These are phyloP conservation scores for Nothura maculosa DNA, from an alignment of 2,797 vertebrate species.

Conservation along the genomic window DNA sequence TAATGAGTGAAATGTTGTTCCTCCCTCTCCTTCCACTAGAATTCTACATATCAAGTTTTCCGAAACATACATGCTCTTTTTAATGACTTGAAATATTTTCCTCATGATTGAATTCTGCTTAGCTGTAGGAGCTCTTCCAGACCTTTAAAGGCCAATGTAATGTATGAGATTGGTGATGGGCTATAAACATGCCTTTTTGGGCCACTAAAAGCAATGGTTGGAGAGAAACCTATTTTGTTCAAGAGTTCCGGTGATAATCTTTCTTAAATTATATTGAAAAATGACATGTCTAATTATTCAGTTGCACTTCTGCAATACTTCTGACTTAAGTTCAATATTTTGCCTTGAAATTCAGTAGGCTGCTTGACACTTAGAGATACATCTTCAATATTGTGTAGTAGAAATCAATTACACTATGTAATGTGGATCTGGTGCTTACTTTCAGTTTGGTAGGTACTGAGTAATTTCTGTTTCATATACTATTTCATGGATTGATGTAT, in stretches of 20 bases:
- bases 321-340: not conserved
- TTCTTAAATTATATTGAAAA: not conserved
- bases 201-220: not conserved
- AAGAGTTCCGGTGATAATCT: not conserved
- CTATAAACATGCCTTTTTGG: conserved; percentile 6
- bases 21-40: not conserved
- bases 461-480: not conserved
- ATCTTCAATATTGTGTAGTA: not conserved
- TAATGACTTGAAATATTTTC: conserved; percentile 67
- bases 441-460: not conserved
- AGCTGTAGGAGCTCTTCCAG: not conserved
- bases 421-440: not conserved
- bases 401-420: not conserved
- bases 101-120: conserved; percentile 57
- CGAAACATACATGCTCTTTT: conserved; percentile 29
- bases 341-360: not conserved
- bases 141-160: not conserved
- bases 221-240: not conserved
- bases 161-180: not conserved
- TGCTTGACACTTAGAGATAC: not conserved
- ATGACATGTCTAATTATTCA: not conserved
- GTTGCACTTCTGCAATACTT: not conserved
- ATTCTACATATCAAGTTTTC: conserved; percentile 60
- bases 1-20: conserved; percentile 66
- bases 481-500: not conserved